A percentile compares a stretch with the other conserved stretches of the same genome.
These are phyloP conservation scores for Stichodactyla mertensii DNA, from an alignment of 64 coral and sea anemone species.

Conservation along the genomic window DNA sequence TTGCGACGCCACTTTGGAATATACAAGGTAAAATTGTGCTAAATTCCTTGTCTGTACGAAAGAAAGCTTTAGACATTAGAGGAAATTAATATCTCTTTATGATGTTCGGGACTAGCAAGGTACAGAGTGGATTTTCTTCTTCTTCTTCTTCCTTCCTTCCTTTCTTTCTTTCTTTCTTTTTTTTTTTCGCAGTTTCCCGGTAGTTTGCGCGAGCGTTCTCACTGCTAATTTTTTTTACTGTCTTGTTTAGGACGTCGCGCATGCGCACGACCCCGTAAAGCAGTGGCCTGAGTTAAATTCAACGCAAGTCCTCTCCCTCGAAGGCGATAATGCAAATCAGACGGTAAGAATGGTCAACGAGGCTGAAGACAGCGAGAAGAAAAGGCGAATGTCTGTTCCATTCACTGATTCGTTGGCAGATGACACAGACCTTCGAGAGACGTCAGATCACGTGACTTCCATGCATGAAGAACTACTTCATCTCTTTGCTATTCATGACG, in stretches of 20 bases:
- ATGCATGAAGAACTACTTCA: constrained; percentile 87
- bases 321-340: constrained; percentile 11
- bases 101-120: no score
- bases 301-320: not conserved
- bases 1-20: constrained; percentile 30
- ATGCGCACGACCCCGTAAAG: not conserved
- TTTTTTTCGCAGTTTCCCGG: no score
- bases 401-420: constrained; percentile 53
- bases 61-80: not conserved
- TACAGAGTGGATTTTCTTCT: no score
- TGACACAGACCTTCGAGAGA: constrained; percentile 42
- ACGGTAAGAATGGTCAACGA: constrained; percentile 46
- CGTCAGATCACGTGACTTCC: constrained; percentile 45
- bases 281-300: not conserved
- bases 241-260: not conserved
- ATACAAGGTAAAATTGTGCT: constrained; percentile 32
- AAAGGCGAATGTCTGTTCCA: constrained; percentile 63
- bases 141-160: no score
- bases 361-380: constrained; percentile 64
- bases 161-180: no score
- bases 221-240: not conserved
- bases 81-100: no score
- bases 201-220: no score
- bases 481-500: constrained; percentile 93
- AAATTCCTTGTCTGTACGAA: not conserved